Percentiles rank a stretch among this genome's conserved stretches.
Conservation (phyloP, 2,113 vertebrate species). For the Syngnathus scovelli region DNA sequence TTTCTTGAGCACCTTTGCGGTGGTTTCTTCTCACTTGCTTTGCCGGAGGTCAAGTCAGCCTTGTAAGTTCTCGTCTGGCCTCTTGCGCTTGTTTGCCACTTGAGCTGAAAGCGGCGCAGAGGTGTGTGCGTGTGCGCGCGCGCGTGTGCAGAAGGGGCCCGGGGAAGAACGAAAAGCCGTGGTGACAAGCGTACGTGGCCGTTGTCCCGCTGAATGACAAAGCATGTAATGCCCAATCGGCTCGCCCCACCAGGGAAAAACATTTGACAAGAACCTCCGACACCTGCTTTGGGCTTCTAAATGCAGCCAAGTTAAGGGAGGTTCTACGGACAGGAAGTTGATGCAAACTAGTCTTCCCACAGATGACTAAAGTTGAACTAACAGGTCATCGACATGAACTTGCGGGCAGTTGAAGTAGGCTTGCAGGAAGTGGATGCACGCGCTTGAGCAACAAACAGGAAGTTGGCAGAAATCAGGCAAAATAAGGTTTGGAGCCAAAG, state of each 20-base stretch:
- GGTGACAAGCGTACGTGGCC: conserved; percentile 54
- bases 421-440: not conserved
- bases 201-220: conserved; percentile 71
- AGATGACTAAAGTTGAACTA: not conserved
- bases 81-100: not conserved
- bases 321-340: conserved; percentile 13
- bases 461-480: no score
- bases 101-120: not conserved
- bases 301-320: no score
- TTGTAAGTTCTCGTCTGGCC: conserved; percentile 8
- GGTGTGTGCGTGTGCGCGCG: not conserved
- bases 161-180: conserved; percentile 42
- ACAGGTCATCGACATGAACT: not conserved
- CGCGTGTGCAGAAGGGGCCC: conserved; percentile 26
- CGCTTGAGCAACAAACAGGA: no score
- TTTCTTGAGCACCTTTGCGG: conserved; percentile 37
- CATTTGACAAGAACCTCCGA: conserved; percentile 62
- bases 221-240: conserved; percentile 67
- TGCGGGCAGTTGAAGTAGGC: not conserved
- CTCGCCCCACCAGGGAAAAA: conserved; percentile 69
- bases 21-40: conserved; percentile 19
- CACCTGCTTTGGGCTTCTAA: conserved; percentile 71
- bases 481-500: no score
- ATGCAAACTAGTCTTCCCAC: no score
- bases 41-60: conserved; percentile 15